These are phyloP conservation scores for Pangasius krempfi DNA, from an alignment of 2,797 vertebrate genomes.

Conservation along the genomic window DNA sequence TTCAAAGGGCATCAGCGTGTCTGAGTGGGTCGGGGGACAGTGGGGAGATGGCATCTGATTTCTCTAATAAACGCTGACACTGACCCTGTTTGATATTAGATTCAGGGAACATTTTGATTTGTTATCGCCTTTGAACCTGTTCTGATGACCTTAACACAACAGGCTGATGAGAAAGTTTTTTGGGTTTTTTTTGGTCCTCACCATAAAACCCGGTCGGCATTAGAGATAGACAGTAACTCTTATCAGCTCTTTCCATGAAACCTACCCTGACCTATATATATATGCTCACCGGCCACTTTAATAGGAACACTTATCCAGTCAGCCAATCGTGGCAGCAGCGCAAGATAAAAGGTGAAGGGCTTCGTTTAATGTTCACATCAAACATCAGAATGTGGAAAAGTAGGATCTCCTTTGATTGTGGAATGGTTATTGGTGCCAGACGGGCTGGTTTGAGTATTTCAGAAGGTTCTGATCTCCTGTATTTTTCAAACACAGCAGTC, in stretches of 20 bases:
- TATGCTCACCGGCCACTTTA: background rate
- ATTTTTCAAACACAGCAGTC: background rate
- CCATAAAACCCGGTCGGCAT: conserved; percentile 73
- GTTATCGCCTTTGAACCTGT: conserved; percentile 85
- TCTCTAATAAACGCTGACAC: conserved; percentile 89
- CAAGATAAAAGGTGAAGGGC: background rate
- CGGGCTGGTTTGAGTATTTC: background rate
- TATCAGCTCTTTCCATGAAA: background rate
- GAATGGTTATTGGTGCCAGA: background rate
- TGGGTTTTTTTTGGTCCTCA: conserved; percentile 39
- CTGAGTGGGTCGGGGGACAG: conserved; percentile 68
- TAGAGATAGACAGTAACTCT: conserved; percentile 8
- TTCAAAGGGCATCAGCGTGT: conserved; percentile 82
- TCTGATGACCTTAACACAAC: conserved; percentile 81
- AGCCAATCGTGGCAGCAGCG: background rate
- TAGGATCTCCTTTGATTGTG: background rate
- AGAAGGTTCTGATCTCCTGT: background rate
- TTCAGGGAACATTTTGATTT: conserved; percentile 84
- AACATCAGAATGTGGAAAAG: background rate
- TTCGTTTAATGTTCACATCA: background rate
- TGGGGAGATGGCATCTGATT: conserved; percentile 79
- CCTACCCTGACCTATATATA: background rate
- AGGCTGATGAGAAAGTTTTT: conserved; percentile 27
- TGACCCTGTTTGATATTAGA: conserved; percentile 86
- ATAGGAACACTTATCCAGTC: background rate